Evolutionary conservation across 64 coral and sea anemone genomes (phyloP), one percentile per base, ranked within the genome.

Genomic region (Montipora foliosa): DNA sequence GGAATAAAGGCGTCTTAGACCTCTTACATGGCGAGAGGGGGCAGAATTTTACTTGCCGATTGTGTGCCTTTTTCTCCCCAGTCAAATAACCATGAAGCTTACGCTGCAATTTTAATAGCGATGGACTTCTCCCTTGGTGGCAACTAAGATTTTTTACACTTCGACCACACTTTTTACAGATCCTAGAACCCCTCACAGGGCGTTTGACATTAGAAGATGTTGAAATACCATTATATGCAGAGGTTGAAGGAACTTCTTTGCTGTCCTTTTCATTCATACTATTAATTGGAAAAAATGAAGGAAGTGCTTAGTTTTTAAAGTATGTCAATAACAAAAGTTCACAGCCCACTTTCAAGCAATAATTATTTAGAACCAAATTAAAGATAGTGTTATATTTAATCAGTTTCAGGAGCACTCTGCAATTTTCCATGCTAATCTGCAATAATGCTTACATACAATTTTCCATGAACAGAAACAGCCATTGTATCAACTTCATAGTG

Each of bases 1-100:
- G 83, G 74, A 93, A 88, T 62, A 83, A 53, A 49, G 69, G 79
- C 14, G 15, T 85, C 44, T 64, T 67, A 48, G 10, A 19, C 21
- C 48, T 75, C 68, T 92, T 92, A 86, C 90, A 92, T 84, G 90
- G 91, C 14, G 81, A 93, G 13, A 87, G 60, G 48, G 91, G 91
- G 55, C 81, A 93, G 44, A 93, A 93, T 68, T 93, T 93, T 67
- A 87, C 72, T 68, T 49, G 21, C 17, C 57, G 67, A 74, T 92
- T 92, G 47, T 71, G 90, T 76, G 64, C 64, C 49, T 91, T 91
- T 55, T 83, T 84, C 76, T 75, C 69, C 21, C 55, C 82, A 87
- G 50, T 93, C 1, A 93, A 19, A 87, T 87, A 87, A 64, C 25
- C 59, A 87, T 93, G 80, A 29, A 93, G 71, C 82, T 93, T 82